A percentile compares a stretch with the other conserved stretches of the same genome.
Conservation (phyloP, 1,140 invertebrate genomes). For the Bombus soroeensis region DNA sequence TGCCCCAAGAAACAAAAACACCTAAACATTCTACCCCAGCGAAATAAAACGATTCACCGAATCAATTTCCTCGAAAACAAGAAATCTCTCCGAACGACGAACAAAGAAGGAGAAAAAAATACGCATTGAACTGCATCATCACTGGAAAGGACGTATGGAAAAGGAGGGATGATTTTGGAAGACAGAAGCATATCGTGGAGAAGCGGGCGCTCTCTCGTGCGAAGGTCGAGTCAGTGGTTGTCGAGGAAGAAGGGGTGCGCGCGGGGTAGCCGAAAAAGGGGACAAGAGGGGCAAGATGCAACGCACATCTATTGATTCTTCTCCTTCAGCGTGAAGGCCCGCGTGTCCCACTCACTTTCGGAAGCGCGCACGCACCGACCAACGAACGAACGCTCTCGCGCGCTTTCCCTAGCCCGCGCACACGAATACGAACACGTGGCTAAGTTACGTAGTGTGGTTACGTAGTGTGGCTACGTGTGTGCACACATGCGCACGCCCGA, state of each 20-base stretch:
- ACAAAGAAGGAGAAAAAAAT: background rate
- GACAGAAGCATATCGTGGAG: background rate
- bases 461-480: background rate
- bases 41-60: background rate
- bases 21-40: background rate
- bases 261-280: conserved; percentile 62
- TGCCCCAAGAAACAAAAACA: background rate
- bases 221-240: conserved; percentile 61
- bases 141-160: background rate
- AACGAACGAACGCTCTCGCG: conserved; percentile 23
- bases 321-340: conserved; percentile 66
- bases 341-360: conserved; percentile 67
- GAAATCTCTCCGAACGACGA: too few relatives aligned
- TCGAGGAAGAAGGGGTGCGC: conserved; percentile 57
- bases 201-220: conserved; percentile 36
- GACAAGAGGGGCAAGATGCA: conserved; percentile 77
- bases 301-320: conserved; percentile 81
- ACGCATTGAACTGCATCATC: background rate
- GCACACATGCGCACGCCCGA: conserved; percentile 25
- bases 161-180: conserved; percentile 22
- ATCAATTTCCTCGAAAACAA: background rate
- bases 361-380: conserved; percentile 39
- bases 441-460: background rate
- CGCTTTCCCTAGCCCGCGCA: conserved; percentile 17
- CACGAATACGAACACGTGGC: conserved; percentile 22